Evolutionary conservation across 2,797 vertebrate species (phyloP), one percentile per base, ranked within the genome.

Genomic region (Garrulus glandarius): DNA sequence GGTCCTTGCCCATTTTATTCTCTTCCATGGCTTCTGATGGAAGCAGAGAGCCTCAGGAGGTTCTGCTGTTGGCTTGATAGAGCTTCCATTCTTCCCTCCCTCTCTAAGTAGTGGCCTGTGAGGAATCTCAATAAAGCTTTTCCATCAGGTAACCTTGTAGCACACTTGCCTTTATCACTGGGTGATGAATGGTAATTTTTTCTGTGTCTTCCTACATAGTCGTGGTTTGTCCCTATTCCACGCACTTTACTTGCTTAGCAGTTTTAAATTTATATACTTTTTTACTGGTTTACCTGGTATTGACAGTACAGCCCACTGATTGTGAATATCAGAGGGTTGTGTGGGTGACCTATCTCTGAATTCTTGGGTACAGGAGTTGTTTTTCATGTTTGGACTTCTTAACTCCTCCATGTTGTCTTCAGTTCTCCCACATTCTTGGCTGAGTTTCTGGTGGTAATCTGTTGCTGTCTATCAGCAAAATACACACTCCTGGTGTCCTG

Each of bases 381-480:
- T 93, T 93, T 87, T 83, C 69, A 75, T 65, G 19, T 75, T 91
- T 77, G 75, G 63, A 49, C 56, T 83, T 82, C 64, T 83, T 83
- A 71, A 84, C 68, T 80, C 60, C 84, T 37, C 55, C 43, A 0
- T 47, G 49, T 78, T 93, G 67, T 81, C 83, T 95, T 87, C 50
- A 67, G 37, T 91, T 89, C 72, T 91, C 63, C 69, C 57, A 56
- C 34, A 1, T 84, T 94, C 65, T 92, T 90, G 78, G 72, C 92
- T 84, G 72, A 63, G 41, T 79, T 87, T 63, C 15, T 71, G 57
- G 57, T 91, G 72, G 43, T 87, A 83, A 87, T 89, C 64, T 85
- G 55, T 69, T 83, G 75, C 92, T 87, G 88, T 82, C 74, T 94
- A 5, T 95, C 92, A 94, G 87, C 89, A 92, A 46, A 84, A 90